A percentile compares a stretch with the other conserved stretches of the same genome.
Conservation (phyloP, 2,113 vertebrate genomes). For the Oncorhynchus masou region DNA sequence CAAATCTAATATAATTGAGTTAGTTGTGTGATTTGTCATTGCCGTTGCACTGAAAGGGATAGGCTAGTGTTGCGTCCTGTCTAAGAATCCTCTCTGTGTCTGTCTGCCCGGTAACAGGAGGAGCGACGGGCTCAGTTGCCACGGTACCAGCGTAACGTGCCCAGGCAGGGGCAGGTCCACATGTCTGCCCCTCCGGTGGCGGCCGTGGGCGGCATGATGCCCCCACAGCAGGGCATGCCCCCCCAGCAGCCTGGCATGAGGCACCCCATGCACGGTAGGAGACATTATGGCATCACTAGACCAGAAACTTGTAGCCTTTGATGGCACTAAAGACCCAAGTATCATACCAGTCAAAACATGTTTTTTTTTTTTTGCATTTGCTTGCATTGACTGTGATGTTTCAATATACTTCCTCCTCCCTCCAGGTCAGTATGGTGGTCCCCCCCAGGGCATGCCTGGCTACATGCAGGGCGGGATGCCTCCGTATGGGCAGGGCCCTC, state of each 20-base stretch:
- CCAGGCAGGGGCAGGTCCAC: slow-evolving; percentile 85
- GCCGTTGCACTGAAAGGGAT: slow-evolving; percentile 44
- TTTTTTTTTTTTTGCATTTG: too few species aligned
- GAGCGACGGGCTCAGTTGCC: slow-evolving; percentile 93
- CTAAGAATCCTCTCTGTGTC: slow-evolving; percentile 51
- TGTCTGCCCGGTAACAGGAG: slow-evolving; percentile 75
- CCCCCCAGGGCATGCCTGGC: slow-evolving; percentile 94
- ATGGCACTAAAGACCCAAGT: too few species aligned
- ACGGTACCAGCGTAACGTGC: slow-evolving; percentile 92
- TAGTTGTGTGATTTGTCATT: slow-evolving; percentile 28
- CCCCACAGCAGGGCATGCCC: slow-evolving; percentile 81
- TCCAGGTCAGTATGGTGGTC: slow-evolving; percentile 93
- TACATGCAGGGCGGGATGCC: slow-evolving; percentile 95
- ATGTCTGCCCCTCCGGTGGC: slow-evolving; percentile 84
- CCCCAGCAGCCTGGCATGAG: slow-evolving; percentile 91
- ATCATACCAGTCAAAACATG: too few species aligned
- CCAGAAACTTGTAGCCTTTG: too few species aligned
- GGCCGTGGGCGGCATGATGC: slow-evolving; percentile 90
- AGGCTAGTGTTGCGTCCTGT: slow-evolving; percentile 19
- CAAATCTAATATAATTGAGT: background rate
- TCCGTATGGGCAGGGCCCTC: slow-evolving; percentile 93
- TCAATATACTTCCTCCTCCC: slow-evolving; percentile 12
- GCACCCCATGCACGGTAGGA: slow-evolving; percentile 83
- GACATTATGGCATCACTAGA: too few species aligned
- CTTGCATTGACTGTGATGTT: background rate